Conservation (phyloP, 2,797 vertebrate genomes). For the Liparis tanakae region DNA sequence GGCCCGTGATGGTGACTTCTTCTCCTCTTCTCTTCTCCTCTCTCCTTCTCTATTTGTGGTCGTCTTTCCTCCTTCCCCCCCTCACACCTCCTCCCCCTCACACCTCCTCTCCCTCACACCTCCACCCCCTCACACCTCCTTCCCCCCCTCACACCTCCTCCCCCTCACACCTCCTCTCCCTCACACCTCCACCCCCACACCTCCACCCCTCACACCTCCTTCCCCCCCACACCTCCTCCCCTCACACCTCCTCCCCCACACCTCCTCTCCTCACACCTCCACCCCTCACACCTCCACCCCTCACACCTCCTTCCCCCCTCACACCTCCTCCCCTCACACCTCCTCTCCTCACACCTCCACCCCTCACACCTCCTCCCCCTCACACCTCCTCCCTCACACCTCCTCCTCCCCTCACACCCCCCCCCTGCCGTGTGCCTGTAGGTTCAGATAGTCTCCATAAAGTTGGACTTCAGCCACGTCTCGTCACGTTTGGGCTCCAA, state of each 20-base stretch:
- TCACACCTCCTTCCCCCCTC: constrained; percentile 16
- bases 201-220: constrained; percentile 55
- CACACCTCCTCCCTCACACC: constrained; percentile 1
- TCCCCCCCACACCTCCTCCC: no score
- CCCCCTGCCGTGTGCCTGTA: constrained; percentile 86
- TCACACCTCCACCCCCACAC: constrained; percentile 53
- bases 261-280: no score
- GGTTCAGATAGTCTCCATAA: constrained; percentile 99
- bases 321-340: no score
- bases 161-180: constrained; percentile 45
- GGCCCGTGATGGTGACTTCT: constrained; percentile 43
- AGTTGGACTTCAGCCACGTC: constrained; percentile 98
- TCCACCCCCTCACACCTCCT: no score
- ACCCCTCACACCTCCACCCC: no score
- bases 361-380: constrained; percentile 23
- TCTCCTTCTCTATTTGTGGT: constrained; percentile 37
- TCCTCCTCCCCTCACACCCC: constrained; percentile 28
- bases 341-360: no score
- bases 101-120: no score
- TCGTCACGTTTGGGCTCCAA: constrained; percentile 99
- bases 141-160: no score
- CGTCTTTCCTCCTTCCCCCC: constrained; percentile 4
- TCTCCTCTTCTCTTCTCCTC: constrained; percentile 59
- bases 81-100: no score
- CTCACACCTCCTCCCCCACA: no score